Evolutionary conservation across 2,113 vertebrate genomes (phyloP).

Genomic region (Clupea harengus): DNA sequence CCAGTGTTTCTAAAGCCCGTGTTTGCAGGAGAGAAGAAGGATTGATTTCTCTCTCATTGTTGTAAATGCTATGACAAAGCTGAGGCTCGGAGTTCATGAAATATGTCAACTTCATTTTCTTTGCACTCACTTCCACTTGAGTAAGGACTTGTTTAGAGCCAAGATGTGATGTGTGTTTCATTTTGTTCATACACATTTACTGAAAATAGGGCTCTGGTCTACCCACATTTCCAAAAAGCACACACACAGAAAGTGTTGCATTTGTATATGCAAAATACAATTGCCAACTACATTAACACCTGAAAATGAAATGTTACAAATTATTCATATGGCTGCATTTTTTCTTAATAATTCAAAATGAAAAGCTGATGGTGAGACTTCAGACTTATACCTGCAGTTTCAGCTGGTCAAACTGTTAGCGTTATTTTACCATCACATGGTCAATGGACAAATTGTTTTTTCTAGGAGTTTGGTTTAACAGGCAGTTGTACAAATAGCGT

Average conservation of each 20-base stretch:
- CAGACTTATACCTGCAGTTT: neutral
- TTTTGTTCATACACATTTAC: neutral
- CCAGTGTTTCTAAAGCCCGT: constrained; percentile 33
- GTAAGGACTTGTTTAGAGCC: neutral
- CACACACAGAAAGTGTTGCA: neutral
- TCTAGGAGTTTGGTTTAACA: neutral
- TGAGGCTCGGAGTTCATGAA: constrained; percentile 30
- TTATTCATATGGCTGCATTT: neutral
- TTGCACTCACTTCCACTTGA: neutral
- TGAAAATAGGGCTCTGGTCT: neutral
- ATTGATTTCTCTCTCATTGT: constrained; percentile 56
- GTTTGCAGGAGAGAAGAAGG: constrained; percentile 40
- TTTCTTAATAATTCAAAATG: neutral
- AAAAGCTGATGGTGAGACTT: neutral
- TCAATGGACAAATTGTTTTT: too few relatives aligned
- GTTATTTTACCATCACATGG: neutral
- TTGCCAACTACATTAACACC: neutral
- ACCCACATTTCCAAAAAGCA: neutral
- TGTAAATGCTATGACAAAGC: constrained; percentile 45
- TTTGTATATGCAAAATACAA: neutral
- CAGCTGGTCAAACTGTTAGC: too few relatives aligned
- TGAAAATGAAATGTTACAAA: neutral
- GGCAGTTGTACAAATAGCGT: neutral
- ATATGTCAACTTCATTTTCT: constrained; percentile 36
- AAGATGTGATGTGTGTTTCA: neutral